Conservation (phyloP, 1,140 invertebrate species). For the Leptoteleia sp. region DNA sequence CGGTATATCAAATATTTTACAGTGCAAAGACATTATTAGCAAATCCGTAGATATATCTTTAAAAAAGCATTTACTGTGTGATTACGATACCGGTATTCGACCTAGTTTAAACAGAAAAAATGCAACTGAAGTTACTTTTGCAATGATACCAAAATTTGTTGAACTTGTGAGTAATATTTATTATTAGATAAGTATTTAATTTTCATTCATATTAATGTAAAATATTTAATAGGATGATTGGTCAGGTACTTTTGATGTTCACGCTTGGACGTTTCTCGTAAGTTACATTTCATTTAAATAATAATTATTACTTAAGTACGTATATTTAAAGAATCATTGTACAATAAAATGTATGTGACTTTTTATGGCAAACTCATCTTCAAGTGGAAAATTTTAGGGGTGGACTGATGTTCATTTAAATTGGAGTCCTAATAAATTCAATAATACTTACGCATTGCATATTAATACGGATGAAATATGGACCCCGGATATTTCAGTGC, state of each 20-base stretch:
- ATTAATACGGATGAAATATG: constrained; percentile 75
- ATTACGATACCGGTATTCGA: constrained; percentile 79
- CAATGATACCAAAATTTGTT: constrained; percentile 77
- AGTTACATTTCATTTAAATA: no score
- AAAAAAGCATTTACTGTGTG: no score
- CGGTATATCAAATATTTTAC: no score
- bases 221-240: constrained; percentile 34
- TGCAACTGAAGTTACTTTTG: constrained; percentile 73
- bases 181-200: neutral
- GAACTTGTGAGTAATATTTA: constrained; percentile 62
- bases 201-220: no score
- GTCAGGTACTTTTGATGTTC: constrained; percentile 22
- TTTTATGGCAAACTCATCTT: no score
- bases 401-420: constrained; percentile 78
- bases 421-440: constrained; percentile 61
- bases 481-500: constrained; percentile 78
- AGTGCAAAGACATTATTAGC: no score
- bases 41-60: no score
- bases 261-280: constrained; percentile 53
- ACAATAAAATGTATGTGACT: no score
- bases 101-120: constrained; percentile 74
- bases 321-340: no score
- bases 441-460: constrained; percentile 65
- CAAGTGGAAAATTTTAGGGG: constrained; percentile 53
- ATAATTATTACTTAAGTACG: no score